Evolutionary conservation across 1,140 invertebrate genomes (phyloP).

Genomic region (Drosophila cardini): DNA sequence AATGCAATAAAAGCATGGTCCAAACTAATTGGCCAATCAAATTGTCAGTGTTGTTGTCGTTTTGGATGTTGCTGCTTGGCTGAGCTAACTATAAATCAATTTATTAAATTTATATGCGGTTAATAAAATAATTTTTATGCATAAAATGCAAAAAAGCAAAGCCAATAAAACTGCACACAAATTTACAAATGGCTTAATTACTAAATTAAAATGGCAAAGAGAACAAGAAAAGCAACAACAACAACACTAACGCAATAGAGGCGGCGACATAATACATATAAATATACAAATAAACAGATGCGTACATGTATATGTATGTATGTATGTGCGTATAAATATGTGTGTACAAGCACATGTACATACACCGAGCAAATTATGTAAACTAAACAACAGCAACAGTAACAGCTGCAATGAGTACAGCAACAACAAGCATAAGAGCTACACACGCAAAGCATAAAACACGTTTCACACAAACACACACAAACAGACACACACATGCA

Average conservation of each 20-base stretch:
- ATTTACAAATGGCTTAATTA: slow-evolving; percentile 72
- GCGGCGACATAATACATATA: slow-evolving; percentile 16
- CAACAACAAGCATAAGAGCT: slow-evolving; percentile 43
- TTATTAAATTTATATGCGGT: slow-evolving; percentile 77
- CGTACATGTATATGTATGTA: background rate
- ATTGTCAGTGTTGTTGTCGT: slow-evolving; percentile 16
- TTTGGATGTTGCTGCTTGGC: slow-evolving; percentile 11
- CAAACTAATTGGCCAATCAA: slow-evolving; percentile 58
- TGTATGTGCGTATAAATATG: background rate
- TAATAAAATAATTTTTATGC: slow-evolving; percentile 77
- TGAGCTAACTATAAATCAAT: slow-evolving; percentile 72
- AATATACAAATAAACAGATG: background rate
- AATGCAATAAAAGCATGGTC: slow-evolving; percentile 1
- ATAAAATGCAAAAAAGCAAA: slow-evolving; percentile 61
- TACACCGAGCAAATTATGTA: slow-evolving; percentile 42
- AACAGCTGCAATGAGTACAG: slow-evolving; percentile 45
- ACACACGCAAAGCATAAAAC: slow-evolving; percentile 61
- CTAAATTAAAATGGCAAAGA: slow-evolving; percentile 69
- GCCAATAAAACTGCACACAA: slow-evolving; percentile 33
- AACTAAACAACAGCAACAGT: slow-evolving; percentile 45
- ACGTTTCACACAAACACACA: slow-evolving; percentile 56
- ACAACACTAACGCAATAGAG: slow-evolving; percentile 8
- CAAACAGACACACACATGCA: slow-evolving; percentile 17
- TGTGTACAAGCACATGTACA: slow-evolving; percentile 1
- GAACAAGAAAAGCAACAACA: slow-evolving; percentile 29